Evolutionary conservation across 2,888 invertebrate genomes (phyloP).

Genomic region (Mystacides longicornis): DNA sequence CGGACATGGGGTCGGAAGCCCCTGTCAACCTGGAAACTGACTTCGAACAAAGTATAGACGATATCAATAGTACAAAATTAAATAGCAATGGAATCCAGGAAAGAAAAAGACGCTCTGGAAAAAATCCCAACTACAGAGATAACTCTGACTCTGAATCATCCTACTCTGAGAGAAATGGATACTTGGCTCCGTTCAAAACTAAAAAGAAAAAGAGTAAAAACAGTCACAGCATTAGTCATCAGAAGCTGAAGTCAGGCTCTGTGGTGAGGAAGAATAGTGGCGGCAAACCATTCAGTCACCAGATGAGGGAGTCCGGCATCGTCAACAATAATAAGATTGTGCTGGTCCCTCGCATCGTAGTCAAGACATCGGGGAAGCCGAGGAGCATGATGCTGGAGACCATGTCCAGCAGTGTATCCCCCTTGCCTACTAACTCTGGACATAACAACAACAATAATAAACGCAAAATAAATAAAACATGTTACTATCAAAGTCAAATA

Average conservation of each 20-base stretch:
- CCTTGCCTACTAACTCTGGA: too few species aligned
- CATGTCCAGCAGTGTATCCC: too few species aligned
- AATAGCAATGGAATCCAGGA: slow-evolving; percentile 33
- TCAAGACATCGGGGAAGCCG: slow-evolving; percentile 43
- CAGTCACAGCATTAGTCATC: slow-evolving; percentile 33
- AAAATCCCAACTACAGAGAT: slow-evolving; percentile 9
- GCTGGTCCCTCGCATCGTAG: slow-evolving; percentile 33
- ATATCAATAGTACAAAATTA: slow-evolving; percentile 40
- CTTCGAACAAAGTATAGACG: slow-evolving; percentile 48
- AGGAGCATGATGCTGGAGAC: slow-evolving; percentile 33
- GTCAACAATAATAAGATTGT: slow-evolving; percentile 42
- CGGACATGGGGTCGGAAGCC: neutral
- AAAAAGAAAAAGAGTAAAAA: slow-evolving; percentile 1
- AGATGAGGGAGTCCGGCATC: slow-evolving; percentile 50
- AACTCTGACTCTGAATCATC: slow-evolving; percentile 11
- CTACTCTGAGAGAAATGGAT: slow-evolving; percentile 9
- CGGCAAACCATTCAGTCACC: slow-evolving; percentile 50
- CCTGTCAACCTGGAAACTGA: slow-evolving; percentile 37
- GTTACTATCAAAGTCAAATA: slow-evolving; percentile 55
- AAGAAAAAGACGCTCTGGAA: slow-evolving; percentile 10
- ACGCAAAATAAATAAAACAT: slow-evolving; percentile 35
- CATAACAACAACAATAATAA: slow-evolving; percentile 40
- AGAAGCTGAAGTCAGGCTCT: slow-evolving; percentile 39
- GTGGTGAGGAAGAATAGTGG: too few species aligned
- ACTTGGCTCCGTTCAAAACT: slow-evolving; percentile 4